phyloP scores from a whole-genome alignment of 2,888 invertebrate genomes.

The Drosophila paranaensis region DNA sequence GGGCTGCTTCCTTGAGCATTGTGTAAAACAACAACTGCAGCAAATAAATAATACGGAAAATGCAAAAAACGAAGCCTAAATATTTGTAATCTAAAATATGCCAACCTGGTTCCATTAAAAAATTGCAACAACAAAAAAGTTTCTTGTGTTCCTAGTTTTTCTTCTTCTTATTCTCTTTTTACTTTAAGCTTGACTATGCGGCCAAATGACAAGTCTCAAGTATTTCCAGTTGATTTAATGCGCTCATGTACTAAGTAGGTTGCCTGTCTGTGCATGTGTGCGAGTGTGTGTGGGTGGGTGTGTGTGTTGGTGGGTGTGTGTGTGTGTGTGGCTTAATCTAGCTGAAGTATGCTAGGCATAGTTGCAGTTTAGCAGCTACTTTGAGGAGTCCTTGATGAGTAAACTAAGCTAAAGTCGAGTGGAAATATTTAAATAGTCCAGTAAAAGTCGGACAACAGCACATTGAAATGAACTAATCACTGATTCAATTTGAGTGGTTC shows the following conservation, averaged over 20 bases:
- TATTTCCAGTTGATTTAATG: conserved; percentile 71
- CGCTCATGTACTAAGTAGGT: conserved; percentile 35
- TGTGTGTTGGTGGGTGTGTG: conserved; percentile 18
- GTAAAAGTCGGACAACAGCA: background rate
- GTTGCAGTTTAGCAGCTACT: conserved; percentile 18
- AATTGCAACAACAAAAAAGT: background rate
- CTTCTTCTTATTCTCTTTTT: too few relatives aligned
- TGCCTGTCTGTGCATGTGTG: conserved; percentile 4
- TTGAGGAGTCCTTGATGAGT: conserved; percentile 7
- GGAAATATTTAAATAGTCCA: too few relatives aligned
- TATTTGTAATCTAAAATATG: conserved; percentile 67
- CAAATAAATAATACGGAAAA: conserved; percentile 31
- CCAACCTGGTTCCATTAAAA: conserved; percentile 72
- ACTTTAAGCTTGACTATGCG: conserved; percentile 41
- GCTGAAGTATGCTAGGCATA: conserved; percentile 37
- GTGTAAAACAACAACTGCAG: conserved; percentile 33
- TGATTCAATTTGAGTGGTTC: background rate
- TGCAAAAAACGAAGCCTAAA: conserved; percentile 72
- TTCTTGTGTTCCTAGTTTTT: background rate
- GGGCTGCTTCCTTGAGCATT: conserved; percentile 77
- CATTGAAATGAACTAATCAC: background rate
- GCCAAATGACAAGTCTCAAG: conserved; percentile 55
- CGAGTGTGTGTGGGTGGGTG: conserved; percentile 22
- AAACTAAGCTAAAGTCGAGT: background rate
- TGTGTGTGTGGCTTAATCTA: conserved; percentile 41